Percentiles rank a stretch among this genome's conserved stretches.
Evolutionary conservation across 2,113 vertebrate species (phyloP).

Genomic region (Sialia sialis): DNA sequence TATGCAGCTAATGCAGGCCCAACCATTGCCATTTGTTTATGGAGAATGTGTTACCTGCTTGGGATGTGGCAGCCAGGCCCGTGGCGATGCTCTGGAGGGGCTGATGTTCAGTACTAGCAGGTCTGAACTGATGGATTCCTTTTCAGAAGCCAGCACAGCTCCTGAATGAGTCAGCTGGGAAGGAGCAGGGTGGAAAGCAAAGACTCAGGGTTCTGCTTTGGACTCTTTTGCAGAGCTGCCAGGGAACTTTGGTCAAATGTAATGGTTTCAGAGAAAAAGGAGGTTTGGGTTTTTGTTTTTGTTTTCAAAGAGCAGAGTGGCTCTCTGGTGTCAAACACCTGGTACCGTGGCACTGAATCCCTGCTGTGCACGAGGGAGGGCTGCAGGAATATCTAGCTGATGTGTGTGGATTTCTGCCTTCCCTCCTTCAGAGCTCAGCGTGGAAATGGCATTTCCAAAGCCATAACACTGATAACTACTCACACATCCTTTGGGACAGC

Average conservation of each 20-base stretch:
- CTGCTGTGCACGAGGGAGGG: fast-evolving
- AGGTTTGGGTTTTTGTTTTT: background rate
- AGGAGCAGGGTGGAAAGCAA: background rate
- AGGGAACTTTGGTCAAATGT: background rate
- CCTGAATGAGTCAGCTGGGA: background rate
- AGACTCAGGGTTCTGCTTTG: background rate
- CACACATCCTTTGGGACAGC: slow-evolving; percentile 34
- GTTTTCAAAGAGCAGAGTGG: background rate
- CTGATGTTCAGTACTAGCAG: background rate
- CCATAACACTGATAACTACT: background rate
- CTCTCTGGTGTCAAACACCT: background rate
- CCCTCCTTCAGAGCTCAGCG: background rate
- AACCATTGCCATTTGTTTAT: slow-evolving; percentile 7
- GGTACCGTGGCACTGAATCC: background rate
- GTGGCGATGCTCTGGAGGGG: background rate
- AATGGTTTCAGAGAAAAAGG: background rate
- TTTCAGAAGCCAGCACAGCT: background rate
- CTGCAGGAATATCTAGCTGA: background rate
- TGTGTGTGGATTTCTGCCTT: background rate
- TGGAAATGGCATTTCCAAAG: slow-evolving; percentile 42
- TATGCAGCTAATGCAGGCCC: slow-evolving; percentile 11
- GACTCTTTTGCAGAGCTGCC: background rate
- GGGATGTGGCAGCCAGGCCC: background rate
- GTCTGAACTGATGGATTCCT: background rate
- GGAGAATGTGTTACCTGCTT: background rate